phyloP scores from a whole-genome alignment of 2,113 vertebrate genomes.

The Thalassoma bifasciatum region DNA sequence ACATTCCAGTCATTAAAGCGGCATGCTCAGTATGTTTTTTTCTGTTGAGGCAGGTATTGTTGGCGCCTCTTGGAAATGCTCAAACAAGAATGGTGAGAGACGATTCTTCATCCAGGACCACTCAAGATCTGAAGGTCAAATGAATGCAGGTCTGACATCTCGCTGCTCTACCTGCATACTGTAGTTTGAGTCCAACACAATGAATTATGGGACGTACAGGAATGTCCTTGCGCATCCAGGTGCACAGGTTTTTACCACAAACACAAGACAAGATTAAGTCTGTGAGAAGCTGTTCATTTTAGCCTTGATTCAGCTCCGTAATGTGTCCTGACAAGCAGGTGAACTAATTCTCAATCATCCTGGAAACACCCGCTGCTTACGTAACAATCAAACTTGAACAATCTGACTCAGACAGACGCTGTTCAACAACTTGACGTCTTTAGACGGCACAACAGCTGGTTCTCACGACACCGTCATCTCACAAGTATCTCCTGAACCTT shows the following conservation, averaged over 20 bases:
- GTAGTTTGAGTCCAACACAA: slow-evolving; percentile 7
- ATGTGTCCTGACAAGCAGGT: background rate
- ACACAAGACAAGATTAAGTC: background rate
- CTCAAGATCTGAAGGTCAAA: slow-evolving; percentile 1
- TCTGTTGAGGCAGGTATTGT: slow-evolving; percentile 3
- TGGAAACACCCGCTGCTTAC: background rate
- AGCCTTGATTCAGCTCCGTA: background rate
- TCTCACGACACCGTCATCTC: slow-evolving; percentile 41
- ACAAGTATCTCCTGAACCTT: slow-evolving; percentile 29
- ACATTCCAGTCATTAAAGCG: background rate
- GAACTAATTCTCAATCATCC: background rate
- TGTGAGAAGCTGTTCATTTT: background rate
- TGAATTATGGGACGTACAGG: slow-evolving; percentile 9
- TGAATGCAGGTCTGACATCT: background rate
- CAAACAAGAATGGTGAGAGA: slow-evolving; percentile 32
- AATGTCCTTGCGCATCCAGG: slow-evolving; percentile 7
- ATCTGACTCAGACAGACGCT: background rate
- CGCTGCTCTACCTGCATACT: background rate
- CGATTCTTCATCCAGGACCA: background rate
- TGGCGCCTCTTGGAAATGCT: background rate
- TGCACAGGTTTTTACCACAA: background rate
- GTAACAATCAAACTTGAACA: slow-evolving; percentile 12
- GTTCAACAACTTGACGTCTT: background rate
- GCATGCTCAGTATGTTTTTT: background rate
- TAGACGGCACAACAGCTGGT: slow-evolving; percentile 19